Evolutionary conservation across 2,888 invertebrate genomes (phyloP).

Genomic region (Clivina fossor): DNA sequence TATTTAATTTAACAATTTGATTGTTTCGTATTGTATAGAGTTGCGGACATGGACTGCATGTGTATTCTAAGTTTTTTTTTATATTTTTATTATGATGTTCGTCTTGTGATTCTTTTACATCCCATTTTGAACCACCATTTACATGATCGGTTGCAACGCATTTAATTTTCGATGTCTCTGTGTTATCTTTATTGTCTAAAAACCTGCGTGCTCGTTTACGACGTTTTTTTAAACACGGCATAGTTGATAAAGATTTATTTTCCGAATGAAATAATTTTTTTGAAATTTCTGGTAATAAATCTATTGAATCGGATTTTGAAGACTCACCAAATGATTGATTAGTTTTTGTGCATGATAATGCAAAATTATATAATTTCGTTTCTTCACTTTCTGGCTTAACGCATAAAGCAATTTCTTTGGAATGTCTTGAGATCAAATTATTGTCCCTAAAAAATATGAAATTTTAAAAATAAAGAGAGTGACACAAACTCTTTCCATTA

Average conservation of each 20-base stretch:
- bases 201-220: conserved; percentile 54
- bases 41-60: conserved; percentile 46
- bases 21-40: conserved; percentile 59
- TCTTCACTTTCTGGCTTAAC: conserved; percentile 48
- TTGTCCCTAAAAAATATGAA: conserved; percentile 16
- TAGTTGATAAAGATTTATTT: conserved; percentile 46
- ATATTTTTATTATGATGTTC: conserved; percentile 15
- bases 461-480: conserved; percentile 1
- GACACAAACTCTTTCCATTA: too few relatives aligned
- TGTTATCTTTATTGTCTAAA: conserved; percentile 28
- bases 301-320: conserved; percentile 53
- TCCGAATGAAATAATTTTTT: conserved; percentile 56
- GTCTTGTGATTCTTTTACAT: conserved; percentile 49
- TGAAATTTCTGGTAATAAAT: conserved; percentile 57
- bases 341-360: conserved; percentile 40
- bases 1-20: conserved; percentile 54
- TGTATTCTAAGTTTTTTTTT: conserved; percentile 42
- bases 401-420: conserved; percentile 43
- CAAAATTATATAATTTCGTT: conserved; percentile 48
- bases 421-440: conserved; percentile 36
- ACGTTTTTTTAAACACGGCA: conserved; percentile 55
- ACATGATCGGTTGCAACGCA: not conserved
- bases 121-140: conserved; percentile 49
- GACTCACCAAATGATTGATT: conserved; percentile 28
- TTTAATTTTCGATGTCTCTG: not conserved